Conservation (phyloP, 2,113 vertebrate genomes). For the Pristiophorus japonicus region DNA sequence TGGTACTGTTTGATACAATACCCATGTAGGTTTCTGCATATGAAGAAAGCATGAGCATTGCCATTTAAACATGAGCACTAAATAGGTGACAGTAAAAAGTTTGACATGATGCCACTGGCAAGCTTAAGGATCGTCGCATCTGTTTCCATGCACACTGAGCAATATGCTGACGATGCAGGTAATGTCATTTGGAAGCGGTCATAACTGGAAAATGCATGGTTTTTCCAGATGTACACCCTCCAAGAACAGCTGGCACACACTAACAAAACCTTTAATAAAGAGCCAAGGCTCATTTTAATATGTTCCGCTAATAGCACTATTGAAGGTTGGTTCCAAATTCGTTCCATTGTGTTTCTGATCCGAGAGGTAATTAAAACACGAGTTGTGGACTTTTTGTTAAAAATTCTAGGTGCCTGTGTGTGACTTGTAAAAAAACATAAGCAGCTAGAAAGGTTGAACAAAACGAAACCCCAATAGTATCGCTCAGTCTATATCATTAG, state of each 20-base stretch:
- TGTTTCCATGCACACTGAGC: not conserved
- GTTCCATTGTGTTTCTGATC: not conserved
- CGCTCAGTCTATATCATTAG: not conserved
- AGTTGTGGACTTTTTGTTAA: not conserved
- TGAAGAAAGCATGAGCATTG: not conserved
- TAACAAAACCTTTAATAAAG: constrained; percentile 14
- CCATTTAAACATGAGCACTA: not conserved
- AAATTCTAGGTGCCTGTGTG: not conserved
- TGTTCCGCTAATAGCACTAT: not conserved
- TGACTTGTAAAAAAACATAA: not conserved
- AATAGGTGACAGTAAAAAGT: not conserved
- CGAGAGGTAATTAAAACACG: not conserved
- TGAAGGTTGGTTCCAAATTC: not conserved
- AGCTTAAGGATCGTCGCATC: not conserved
- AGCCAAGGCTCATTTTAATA: constrained; percentile 8
- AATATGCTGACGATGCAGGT: not conserved
- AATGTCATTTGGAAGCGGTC: not conserved
- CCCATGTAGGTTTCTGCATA: not conserved
- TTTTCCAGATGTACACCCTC: constrained; percentile 14
- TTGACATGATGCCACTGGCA: not conserved
- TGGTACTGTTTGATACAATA: not conserved
- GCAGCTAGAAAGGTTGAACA: not conserved
- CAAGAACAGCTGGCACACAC: not conserved
- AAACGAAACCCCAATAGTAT: not conserved
- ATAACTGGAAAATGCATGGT: constrained; percentile 5